Conservation (phyloP, 2,888 invertebrate genomes). For the Aporophyla nigra region DNA sequence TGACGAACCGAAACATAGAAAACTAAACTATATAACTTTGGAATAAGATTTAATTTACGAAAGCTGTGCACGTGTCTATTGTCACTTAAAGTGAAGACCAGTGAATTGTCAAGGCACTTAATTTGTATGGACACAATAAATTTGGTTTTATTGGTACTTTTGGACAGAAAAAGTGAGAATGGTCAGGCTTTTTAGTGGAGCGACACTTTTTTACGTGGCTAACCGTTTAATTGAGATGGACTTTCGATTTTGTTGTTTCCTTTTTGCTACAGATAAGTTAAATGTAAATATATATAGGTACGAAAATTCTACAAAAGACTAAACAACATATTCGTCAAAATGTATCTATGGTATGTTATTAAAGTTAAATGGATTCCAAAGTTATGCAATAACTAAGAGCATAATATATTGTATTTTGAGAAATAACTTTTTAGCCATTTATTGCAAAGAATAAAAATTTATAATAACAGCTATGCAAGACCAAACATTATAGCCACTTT, state of each 20-base stretch:
- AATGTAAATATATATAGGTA: no score
- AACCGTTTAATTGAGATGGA: conserved; percentile 59
- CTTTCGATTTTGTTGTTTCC: conserved; percentile 49
- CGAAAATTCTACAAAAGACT: no score
- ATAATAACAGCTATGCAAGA: background rate
- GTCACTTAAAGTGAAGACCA: conserved; percentile 66
- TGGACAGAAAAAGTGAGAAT: conserved; percentile 73
- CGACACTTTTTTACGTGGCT: conserved; percentile 67
- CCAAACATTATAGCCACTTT: conserved; percentile 7
- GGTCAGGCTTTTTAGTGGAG: conserved; percentile 75
- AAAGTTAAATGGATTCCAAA: no score
- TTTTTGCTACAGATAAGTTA: background rate
- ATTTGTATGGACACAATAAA: conserved; percentile 86
- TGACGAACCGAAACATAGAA: conserved; percentile 63
- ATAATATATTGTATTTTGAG: no score
- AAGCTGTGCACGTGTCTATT: conserved; percentile 52
- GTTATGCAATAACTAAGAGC: no score
- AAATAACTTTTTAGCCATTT: background rate
- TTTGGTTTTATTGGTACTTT: conserved; percentile 84
- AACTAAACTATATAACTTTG: background rate
- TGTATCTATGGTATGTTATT: no score
- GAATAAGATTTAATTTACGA: conserved; percentile 10
- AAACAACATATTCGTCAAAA: no score
- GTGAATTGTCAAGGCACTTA: conserved; percentile 76
- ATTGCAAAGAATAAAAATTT: background rate